These are phyloP conservation scores for Euura saliciscinereae DNA, from an alignment of 1,140 invertebrate species.

Conservation along the genomic window DNA sequence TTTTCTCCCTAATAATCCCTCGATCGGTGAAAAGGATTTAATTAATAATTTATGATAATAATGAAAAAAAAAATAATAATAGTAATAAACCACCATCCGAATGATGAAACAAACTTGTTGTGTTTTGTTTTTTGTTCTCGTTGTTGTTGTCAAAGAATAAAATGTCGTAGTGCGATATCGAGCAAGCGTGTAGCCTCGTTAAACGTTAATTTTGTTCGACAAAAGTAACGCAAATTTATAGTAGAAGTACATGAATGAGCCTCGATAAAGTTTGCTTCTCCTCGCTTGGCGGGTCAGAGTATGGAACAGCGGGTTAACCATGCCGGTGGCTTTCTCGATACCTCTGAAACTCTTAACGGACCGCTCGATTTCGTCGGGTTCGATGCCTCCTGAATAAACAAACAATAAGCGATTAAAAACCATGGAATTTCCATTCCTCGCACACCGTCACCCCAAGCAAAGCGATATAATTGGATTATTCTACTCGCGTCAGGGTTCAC, in stretches of 20 bases:
- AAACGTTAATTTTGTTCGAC: conserved; percentile 48
- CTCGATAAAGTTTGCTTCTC: conserved; percentile 37
- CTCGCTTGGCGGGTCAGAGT: conserved; percentile 69
- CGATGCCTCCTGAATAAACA: conserved; percentile 72
- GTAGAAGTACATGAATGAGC: conserved; percentile 46
- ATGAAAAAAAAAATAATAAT: background rate
- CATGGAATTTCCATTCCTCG: background rate
- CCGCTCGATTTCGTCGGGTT: conserved; percentile 77
- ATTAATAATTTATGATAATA: conserved; percentile 37
- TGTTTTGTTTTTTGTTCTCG: background rate
- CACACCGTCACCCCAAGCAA: background rate
- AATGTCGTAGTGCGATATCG: conserved; percentile 43
- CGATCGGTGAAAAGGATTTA: conserved; percentile 37
- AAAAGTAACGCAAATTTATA: conserved; percentile 48
- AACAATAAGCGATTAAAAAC: conserved; percentile 25
- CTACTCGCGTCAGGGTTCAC: background rate
- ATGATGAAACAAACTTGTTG: conserved; percentile 29
- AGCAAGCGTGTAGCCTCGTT: conserved; percentile 36
- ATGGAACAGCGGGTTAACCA: conserved; percentile 76
- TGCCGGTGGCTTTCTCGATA: conserved; percentile 73
- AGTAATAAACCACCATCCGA: conserved; percentile 39
- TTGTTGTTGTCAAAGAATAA: conserved; percentile 46
- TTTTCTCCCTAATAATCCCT: conserved; percentile 33
- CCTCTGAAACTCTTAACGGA: conserved; percentile 73
- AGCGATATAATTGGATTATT: background rate